A percentile compares a stretch with the other conserved stretches of the same genome.
Evolutionary conservation across 2,888 invertebrate genomes (phyloP).

Genomic region (Nephrotoma appendiculata): DNA sequence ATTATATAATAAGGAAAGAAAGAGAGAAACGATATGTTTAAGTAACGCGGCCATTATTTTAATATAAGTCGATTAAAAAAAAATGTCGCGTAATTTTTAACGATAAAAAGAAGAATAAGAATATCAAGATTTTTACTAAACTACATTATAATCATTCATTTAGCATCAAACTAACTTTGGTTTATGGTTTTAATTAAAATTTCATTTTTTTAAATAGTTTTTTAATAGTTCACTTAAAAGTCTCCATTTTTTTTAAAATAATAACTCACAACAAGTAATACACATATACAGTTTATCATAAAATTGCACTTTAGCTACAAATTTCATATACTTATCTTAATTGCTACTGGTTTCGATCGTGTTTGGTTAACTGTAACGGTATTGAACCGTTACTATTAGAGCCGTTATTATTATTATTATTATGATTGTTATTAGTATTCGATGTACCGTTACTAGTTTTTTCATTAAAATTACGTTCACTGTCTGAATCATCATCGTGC

Average conservation of each 20-base stretch:
- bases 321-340: neutral
- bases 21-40: neutral
- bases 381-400: slow-evolving; percentile 9
- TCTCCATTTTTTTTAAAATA: neutral
- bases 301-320: neutral
- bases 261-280: neutral
- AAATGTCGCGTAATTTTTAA: neutral
- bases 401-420: neutral
- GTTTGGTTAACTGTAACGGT: slow-evolving; percentile 30
- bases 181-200: neutral
- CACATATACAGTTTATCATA: neutral
- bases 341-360: slow-evolving; percentile 21
- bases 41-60: too few relatives aligned
- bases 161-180: slow-evolving; percentile 5
- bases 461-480: slow-evolving; percentile 28
- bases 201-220: neutral
- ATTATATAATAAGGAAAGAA: too few relatives aligned
- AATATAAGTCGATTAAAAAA: neutral
- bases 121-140: neutral
- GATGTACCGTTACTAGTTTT: neutral
- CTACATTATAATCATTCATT: neutral
- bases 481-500: slow-evolving; percentile 56
- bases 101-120: neutral
- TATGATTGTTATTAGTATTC: neutral
- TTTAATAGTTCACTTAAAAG: neutral